Evolutionary conservation across 2,797 vertebrate species (phyloP).

Genomic region (Holocentrus rufus): DNA sequence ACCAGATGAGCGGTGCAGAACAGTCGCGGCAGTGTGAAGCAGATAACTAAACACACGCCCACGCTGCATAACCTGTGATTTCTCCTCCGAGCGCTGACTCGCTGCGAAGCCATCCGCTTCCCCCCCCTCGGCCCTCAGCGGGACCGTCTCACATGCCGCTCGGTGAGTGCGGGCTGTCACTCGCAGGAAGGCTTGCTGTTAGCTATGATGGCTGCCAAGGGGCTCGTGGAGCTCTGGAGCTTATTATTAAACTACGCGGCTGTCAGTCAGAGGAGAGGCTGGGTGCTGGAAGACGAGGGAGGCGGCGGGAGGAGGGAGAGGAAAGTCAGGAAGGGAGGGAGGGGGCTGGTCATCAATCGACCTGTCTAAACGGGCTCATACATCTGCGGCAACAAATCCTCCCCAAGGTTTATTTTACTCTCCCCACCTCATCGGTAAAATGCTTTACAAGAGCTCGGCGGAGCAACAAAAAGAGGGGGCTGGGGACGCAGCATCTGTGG

Average conservation of each 20-base stretch:
- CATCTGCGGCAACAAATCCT: conserved; percentile 40
- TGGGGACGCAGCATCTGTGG: conserved; percentile 27
- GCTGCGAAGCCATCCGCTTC: conserved; percentile 12
- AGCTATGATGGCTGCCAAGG: conserved; percentile 42
- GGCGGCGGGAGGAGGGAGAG: no score
- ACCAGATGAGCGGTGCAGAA: no score
- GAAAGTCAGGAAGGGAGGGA: background rate
- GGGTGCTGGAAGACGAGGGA: conserved; percentile 7
- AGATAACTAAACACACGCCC: conserved; percentile 43
- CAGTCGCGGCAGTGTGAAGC: conserved; percentile 1
- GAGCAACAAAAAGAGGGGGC: conserved; percentile 18
- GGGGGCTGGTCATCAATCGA: conserved; percentile 30
- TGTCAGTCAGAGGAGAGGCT: conserved; percentile 49
- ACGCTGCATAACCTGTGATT: conserved; percentile 18
- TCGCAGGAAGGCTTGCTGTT: conserved; percentile 47
- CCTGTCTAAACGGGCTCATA: conserved; percentile 30
- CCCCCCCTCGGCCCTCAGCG: conserved; percentile 37
- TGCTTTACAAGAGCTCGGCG: conserved; percentile 40
- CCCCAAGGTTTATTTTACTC: conserved; percentile 52
- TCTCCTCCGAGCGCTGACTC: conserved; percentile 28
- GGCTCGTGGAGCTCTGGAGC: conserved; percentile 40
- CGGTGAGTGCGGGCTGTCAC: conserved; percentile 51
- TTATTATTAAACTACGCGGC: conserved; percentile 50
- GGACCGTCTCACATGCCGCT: conserved; percentile 38
- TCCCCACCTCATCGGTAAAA: conserved; percentile 30